Conservation (phyloP, 2,888 invertebrate genomes). For the Rhaphigaster nebulosa region DNA sequence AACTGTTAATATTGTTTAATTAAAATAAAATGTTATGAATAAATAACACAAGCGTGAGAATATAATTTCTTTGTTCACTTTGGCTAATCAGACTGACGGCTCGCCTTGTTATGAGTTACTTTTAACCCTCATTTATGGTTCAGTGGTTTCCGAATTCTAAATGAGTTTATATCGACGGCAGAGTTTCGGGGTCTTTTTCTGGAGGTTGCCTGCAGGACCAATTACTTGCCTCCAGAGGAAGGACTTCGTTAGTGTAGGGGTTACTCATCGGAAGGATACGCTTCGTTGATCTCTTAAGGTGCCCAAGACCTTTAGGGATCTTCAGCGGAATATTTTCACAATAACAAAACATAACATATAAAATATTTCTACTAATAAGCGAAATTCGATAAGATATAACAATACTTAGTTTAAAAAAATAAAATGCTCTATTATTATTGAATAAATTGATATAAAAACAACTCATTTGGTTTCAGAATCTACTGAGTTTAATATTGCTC, state of each 20-base stretch:
- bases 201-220: neutral
- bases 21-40: no score
- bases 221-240: constrained; percentile 22
- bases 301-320: neutral
- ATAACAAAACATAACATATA: neutral
- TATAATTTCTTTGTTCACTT: neutral
- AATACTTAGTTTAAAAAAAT: no score
- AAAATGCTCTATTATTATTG: no score
- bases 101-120: neutral
- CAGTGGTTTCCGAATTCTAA: neutral
- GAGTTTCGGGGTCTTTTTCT: neutral
- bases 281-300: constrained; percentile 24
- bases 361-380: neutral
- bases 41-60: no score
- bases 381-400: no score
- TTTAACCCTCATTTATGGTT: neutral
- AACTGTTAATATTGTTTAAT: no score
- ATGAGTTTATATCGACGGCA: neutral
- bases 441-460: no score
- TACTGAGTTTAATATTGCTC: no score
- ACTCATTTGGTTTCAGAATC: no score
- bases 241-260: neutral
- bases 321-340: neutral
- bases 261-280: neutral
- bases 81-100: neutral